Percentiles rank a stretch among this genome's conserved stretches.
These are phyloP conservation scores for Minunthozetes semirufus DNA, from an alignment of 2,888 invertebrate species.

Conservation along the genomic window DNA sequence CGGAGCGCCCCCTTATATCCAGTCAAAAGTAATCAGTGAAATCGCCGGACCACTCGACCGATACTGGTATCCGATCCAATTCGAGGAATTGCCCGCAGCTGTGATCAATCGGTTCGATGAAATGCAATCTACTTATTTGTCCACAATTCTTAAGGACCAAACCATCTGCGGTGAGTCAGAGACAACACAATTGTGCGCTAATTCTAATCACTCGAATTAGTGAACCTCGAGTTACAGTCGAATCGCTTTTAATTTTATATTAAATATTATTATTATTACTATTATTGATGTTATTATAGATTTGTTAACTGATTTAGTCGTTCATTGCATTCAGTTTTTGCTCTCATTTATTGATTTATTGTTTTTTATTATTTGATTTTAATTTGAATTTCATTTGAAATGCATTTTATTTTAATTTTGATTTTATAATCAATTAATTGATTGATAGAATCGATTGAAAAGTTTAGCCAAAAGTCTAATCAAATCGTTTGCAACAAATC, in stretches of 20 bases:
- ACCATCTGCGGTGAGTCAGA: constrained; percentile 21
- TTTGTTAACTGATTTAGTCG: neutral
- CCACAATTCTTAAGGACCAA: constrained; percentile 19
- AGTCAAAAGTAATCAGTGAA: neutral
- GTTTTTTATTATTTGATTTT: neutral
- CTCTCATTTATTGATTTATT: neutral
- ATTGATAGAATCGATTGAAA: constrained; percentile 8
- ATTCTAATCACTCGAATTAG: neutral
- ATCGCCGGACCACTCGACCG: constrained; percentile 30
- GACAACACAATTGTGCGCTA: neutral
- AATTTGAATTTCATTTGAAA: neutral
- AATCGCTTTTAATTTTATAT: neutral
- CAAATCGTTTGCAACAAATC: constrained; percentile 1
- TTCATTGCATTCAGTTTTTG: neutral
- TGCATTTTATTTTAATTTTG: neutral
- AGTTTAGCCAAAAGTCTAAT: neutral
- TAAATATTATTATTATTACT: neutral
- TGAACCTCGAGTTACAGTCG: neutral
- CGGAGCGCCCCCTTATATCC: neutral
- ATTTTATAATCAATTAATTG: too few species aligned
- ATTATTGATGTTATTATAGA: neutral
- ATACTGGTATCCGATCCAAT: constrained; percentile 29
- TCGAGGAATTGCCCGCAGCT: constrained; percentile 30
- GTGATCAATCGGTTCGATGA: neutral
- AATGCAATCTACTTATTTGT: constrained; percentile 20